A percentile compares a stretch with the other conserved stretches of the same genome.
phyloP scores from a whole-genome alignment of 1,140 invertebrate genomes.

The Drosophila yakuba region DNA sequence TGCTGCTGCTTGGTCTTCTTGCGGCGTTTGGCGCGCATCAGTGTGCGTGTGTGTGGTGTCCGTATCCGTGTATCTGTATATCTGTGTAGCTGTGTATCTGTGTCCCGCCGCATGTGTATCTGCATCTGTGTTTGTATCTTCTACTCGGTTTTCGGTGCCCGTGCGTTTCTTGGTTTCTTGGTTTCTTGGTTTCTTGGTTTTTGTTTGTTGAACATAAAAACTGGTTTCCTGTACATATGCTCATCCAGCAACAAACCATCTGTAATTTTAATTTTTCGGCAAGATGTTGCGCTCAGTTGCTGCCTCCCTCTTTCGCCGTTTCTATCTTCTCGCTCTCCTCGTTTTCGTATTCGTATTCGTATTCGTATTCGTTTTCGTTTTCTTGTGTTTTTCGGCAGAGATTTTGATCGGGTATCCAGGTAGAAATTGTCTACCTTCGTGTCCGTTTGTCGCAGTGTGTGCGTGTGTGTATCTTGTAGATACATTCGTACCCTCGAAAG shows the following conservation, averaged over 20 bases:
- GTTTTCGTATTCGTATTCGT: conserved; percentile 17
- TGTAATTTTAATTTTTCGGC: conserved; percentile 80
- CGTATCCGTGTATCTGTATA: conserved; percentile 46
- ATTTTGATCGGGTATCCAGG: conserved; percentile 81
- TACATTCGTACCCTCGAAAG: conserved; percentile 48
- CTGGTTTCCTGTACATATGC: conserved; percentile 83
- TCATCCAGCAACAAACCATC: conserved; percentile 79
- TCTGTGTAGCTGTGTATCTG: background rate
- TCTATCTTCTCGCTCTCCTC: conserved; percentile 8
- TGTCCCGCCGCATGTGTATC: background rate
- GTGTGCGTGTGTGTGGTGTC: conserved; percentile 4
- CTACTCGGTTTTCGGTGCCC: conserved; percentile 58
- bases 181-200: conserved; percentile 75
- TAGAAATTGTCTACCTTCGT: conserved; percentile 76
- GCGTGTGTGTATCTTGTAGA: conserved; percentile 66
- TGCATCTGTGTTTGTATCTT: conserved; percentile 32
- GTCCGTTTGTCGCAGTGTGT: conserved; percentile 22
- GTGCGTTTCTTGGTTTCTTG: conserved; percentile 68
- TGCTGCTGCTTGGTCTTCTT: conserved; percentile 4
- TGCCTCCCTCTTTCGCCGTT: conserved; percentile 10
- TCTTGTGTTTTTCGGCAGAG: conserved; percentile 67
- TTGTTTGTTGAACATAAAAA: conserved; percentile 82
- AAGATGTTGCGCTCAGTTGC: conserved; percentile 43
- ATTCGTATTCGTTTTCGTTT: conserved; percentile 41
- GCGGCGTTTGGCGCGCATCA: conserved; percentile 14